phyloP scores from a whole-genome alignment of 2,888 invertebrate genomes.

The Serrognathus titanus region DNA sequence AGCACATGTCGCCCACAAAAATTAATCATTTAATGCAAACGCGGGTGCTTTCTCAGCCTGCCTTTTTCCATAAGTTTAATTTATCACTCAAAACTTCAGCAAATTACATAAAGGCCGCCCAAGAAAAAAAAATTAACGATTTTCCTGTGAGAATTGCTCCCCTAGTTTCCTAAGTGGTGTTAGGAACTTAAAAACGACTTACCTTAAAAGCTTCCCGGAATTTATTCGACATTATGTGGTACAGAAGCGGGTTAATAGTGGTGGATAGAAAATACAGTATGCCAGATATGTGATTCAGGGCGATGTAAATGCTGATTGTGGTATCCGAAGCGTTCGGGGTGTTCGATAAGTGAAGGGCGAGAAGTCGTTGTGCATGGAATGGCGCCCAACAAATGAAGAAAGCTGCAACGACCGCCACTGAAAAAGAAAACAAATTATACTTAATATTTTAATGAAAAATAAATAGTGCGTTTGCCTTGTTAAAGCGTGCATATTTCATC shows the following conservation, averaged over 20 bases:
- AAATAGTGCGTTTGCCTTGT: too few relatives aligned
- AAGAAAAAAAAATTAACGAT: too few relatives aligned
- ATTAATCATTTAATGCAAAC: too few relatives aligned
- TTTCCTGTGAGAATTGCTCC: too few relatives aligned
- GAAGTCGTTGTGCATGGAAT: slow-evolving; percentile 87
- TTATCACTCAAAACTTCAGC: too few relatives aligned
- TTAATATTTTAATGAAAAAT: too few relatives aligned
- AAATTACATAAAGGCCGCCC: too few relatives aligned
- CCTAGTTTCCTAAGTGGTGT: too few relatives aligned
- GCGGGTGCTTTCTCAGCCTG: too few relatives aligned
- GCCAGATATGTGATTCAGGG: slow-evolving; percentile 79
- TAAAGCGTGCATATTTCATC: too few relatives aligned
- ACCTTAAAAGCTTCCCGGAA: slow-evolving; percentile 92
- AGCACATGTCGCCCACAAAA: too few relatives aligned
- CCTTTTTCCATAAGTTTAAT: too few relatives aligned
- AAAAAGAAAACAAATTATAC: slow-evolving; percentile 31
- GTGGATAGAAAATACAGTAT: slow-evolving; percentile 89
- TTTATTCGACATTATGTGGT: slow-evolving; percentile 93
- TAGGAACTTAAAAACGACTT: slow-evolving; percentile 33
- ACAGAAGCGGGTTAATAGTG: slow-evolving; percentile 88
- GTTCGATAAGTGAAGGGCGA: slow-evolving; percentile 63
- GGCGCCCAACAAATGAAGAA: slow-evolving; percentile 91
- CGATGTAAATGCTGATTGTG: slow-evolving; percentile 52
- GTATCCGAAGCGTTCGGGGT: slow-evolving; percentile 22
- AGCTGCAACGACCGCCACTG: slow-evolving; percentile 87